These are phyloP conservation scores for Morpho helenor DNA, from an alignment of 2,888 invertebrate genomes.

Conservation along the genomic window DNA sequence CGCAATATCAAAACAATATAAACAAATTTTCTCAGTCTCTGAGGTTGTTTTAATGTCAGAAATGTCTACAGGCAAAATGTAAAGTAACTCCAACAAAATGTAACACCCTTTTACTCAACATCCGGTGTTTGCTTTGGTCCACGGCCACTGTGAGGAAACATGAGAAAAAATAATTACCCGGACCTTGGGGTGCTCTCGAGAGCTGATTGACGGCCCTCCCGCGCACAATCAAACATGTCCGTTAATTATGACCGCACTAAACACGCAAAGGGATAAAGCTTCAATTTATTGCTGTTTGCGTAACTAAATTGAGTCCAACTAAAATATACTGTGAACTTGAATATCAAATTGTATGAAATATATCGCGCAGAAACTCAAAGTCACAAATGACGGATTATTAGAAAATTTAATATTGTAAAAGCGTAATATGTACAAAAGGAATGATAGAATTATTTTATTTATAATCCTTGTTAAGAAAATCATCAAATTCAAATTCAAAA, in stretches of 20 bases:
- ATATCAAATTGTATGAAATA: no score
- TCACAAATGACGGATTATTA: no score
- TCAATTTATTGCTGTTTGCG: slow-evolving; percentile 16
- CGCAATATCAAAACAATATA: no score
- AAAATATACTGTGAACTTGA: slow-evolving; percentile 6
- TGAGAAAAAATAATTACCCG: slow-evolving; percentile 37
- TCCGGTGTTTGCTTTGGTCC: slow-evolving; percentile 45
- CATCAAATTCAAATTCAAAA: not conserved
- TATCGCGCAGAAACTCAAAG: no score
- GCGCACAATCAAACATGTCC: slow-evolving; percentile 28
- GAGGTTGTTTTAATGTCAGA: not conserved
- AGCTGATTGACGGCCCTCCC: slow-evolving; percentile 27
- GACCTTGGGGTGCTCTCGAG: slow-evolving; percentile 31
- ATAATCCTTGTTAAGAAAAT: no score
- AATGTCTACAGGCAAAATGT: slow-evolving; percentile 1
- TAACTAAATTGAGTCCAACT: slow-evolving; percentile 12
- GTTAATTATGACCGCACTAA: slow-evolving; percentile 26
- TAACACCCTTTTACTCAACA: not conserved
- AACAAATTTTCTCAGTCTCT: no score
- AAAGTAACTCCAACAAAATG: slow-evolving; percentile 4
- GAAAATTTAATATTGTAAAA: no score
- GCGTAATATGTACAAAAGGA: no score
- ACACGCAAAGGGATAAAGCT: slow-evolving; percentile 17
- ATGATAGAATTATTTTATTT: no score
- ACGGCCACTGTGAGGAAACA: slow-evolving; percentile 42